Evolutionary conservation across 1,140 invertebrate genomes (phyloP).

Genomic region (Tetramorium alpestre): DNA sequence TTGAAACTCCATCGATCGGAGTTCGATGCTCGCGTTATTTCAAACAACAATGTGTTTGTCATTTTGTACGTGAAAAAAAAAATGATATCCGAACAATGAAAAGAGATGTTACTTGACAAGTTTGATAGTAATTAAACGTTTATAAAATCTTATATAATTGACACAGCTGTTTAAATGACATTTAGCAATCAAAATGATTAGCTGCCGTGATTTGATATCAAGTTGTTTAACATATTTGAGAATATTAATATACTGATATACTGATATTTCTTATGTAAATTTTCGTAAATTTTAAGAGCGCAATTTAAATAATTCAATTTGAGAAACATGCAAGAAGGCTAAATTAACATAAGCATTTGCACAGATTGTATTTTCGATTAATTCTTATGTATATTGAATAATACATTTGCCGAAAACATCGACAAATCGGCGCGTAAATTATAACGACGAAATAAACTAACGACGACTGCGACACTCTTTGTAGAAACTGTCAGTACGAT

Average conservation of each 20-base stretch:
- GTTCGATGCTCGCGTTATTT: background rate
- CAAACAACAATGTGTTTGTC: background rate
- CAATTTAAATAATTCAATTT: background rate
- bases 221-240: background rate
- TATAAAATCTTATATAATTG: background rate
- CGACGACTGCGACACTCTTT: background rate
- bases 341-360: background rate
- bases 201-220: background rate
- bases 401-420: slow-evolving; percentile 2
- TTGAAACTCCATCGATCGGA: background rate
- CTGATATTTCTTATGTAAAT: background rate
- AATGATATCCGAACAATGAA: background rate
- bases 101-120: background rate
- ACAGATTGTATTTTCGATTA: background rate
- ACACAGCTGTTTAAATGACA: background rate
- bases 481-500: background rate
- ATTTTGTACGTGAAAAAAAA: background rate
- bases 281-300: background rate
- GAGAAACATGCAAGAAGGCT: background rate
- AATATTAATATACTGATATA: background rate
- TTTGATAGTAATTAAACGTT: background rate
- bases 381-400: background rate
- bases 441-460: background rate
- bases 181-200: background rate
- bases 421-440: slow-evolving; percentile 1